Evolutionary conservation across 2,797 vertebrate species (phyloP).

Genomic region (Myiotriccus ornatus): DNA sequence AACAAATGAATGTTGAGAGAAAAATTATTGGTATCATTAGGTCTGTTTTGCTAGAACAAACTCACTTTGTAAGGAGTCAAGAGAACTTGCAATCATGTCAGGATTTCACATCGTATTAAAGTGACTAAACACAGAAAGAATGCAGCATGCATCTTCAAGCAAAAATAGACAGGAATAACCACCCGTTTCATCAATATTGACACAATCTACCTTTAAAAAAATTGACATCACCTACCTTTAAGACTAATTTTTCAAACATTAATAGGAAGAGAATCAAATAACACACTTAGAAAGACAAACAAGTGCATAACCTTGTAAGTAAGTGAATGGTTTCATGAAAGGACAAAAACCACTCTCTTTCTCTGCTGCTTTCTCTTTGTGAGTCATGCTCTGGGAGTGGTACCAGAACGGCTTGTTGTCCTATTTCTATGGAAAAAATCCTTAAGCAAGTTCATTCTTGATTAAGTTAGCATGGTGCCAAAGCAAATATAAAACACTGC

Average conservation of each 20-base stretch:
- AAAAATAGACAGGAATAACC: not conserved
- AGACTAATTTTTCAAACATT: not conserved
- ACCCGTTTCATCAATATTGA: not conserved
- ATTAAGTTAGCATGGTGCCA: constrained; percentile 41
- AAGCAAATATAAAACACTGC: constrained; percentile 29
- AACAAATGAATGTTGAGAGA: not conserved
- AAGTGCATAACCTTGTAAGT: constrained; percentile 22
- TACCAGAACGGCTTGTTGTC: constrained; percentile 24
- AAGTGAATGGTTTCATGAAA: not conserved
- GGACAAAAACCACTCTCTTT: not conserved
- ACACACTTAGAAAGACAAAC: not conserved
- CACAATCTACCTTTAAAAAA: not conserved
- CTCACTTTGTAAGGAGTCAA: not conserved
- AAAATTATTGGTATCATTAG: not conserved
- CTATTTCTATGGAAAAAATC: constrained; percentile 55
- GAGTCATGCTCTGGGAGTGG: constrained; percentile 56
- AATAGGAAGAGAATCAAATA: not conserved
- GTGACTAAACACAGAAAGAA: not conserved
- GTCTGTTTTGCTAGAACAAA: not conserved
- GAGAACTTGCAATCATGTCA: not conserved
- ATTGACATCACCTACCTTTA: not conserved
- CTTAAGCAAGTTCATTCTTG: constrained; percentile 43
- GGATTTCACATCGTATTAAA: not conserved
- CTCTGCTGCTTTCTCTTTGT: constrained; percentile 30
- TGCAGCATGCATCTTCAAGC: not conserved